These are phyloP conservation scores for Saccostrea echinata DNA, from an alignment of 1,140 invertebrate genomes.

Conservation along the genomic window DNA sequence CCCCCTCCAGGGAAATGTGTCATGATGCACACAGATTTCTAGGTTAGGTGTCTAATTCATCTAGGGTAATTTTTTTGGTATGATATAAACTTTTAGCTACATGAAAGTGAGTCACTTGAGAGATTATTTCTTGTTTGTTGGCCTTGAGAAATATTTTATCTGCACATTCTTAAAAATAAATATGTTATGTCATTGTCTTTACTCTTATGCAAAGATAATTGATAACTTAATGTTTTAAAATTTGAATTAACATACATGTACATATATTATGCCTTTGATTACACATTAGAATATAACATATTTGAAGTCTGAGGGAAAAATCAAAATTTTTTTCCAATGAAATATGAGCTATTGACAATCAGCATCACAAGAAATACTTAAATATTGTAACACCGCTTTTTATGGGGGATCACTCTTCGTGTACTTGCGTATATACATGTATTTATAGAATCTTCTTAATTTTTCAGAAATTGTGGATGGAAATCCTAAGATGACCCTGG, in stretches of 20 bases:
- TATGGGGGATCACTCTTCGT: background rate
- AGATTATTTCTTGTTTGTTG: background rate
- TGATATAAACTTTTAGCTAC: background rate
- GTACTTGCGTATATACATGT: too few species aligned
- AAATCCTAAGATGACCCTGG: constrained; percentile 99
- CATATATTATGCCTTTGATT: too few species aligned
- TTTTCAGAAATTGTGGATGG: constrained; percentile 98
- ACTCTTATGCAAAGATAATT: too few species aligned
- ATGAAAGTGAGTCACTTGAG: background rate
- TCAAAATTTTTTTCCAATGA: too few species aligned
- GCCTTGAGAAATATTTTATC: constrained; percentile 8
- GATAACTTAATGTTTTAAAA: too few species aligned
- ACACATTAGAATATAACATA: too few species aligned
- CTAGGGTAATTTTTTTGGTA: background rate
- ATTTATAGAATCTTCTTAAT: constrained; percentile 54
- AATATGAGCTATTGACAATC: too few species aligned
- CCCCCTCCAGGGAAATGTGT: constrained; percentile 27
- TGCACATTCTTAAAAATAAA: background rate
- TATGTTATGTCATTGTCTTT: too few species aligned
- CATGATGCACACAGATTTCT: constrained; percentile 15
- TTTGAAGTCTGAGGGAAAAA: too few species aligned
- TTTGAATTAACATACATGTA: too few species aligned
- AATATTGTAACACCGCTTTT: too few species aligned
- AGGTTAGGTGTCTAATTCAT: constrained; percentile 21
- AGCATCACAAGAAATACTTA: too few species aligned